Conservation (phyloP, 2,888 invertebrate species). For the Drosophila putrida region DNA sequence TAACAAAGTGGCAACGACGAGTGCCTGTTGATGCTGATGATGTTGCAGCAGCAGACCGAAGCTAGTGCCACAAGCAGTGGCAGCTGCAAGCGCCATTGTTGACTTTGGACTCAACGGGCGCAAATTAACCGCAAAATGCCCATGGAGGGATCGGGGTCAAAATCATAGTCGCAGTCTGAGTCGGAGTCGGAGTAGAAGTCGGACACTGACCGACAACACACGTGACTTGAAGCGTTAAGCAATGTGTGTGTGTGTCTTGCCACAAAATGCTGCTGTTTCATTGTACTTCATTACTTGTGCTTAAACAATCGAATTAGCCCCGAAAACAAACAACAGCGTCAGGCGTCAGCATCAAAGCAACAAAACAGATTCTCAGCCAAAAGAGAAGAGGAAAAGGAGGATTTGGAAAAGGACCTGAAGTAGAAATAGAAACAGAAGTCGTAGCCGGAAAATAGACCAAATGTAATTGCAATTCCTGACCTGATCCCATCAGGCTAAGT, state of each 20-base stretch:
- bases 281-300: conserved; percentile 60
- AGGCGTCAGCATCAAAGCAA: conserved; percentile 35
- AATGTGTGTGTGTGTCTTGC: conserved; percentile 19
- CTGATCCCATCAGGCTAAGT: conserved; percentile 9
- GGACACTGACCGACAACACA: conserved; percentile 30
- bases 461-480: conserved; percentile 34
- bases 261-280: conserved; percentile 46
- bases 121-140: conserved; percentile 64
- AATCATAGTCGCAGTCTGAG: conserved; percentile 1
- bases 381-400: background rate
- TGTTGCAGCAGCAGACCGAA: background rate
- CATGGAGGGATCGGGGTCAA: conserved; percentile 2
- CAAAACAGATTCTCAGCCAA: conserved; percentile 3
- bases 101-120: conserved; percentile 53
- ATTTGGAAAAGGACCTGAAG: background rate
- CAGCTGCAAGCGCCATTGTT: conserved; percentile 46
- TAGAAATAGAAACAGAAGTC: background rate
- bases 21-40: conserved; percentile 35
- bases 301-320: conserved; percentile 71
- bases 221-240: conserved; percentile 46
- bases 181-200: background rate
- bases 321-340: conserved; percentile 41
- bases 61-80: conserved; percentile 13
- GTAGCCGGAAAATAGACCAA: conserved; percentile 19
- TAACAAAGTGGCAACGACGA: conserved; percentile 39